These are phyloP conservation scores for Sebastes iracundus DNA, from an alignment of 2,797 vertebrate species.

Conservation along the genomic window DNA sequence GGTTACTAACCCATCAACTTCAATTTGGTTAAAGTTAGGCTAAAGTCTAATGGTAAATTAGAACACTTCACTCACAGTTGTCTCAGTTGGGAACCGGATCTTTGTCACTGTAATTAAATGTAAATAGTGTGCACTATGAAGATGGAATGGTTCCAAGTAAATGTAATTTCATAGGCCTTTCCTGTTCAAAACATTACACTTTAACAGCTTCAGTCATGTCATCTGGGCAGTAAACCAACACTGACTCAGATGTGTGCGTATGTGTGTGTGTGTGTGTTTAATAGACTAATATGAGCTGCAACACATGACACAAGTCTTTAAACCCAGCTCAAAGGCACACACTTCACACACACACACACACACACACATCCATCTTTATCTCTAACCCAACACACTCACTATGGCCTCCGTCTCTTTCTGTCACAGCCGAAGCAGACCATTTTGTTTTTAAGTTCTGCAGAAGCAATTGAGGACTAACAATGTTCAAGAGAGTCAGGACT, in stretches of 20 bases:
- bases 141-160: background rate
- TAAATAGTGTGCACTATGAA: background rate
- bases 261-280: background rate
- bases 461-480: background rate
- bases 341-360: background rate
- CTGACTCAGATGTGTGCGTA: background rate
- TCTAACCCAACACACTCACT: background rate
- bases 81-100: background rate
- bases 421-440: background rate
- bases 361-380: background rate
- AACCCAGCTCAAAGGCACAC: background rate
- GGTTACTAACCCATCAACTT: background rate
- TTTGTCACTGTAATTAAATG: background rate
- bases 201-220: constrained; percentile 10
- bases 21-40: background rate
- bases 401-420: background rate
- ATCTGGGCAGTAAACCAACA: constrained; percentile 22
- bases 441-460: background rate
- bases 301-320: background rate
- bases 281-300: constrained; percentile 5
- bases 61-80: background rate
- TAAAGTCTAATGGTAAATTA: background rate
- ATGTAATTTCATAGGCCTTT: constrained; percentile 7
- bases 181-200: constrained; percentile 3
- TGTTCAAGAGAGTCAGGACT: background rate